Conservation (phyloP, 2,113 vertebrate species). For the Hepsetus odoe region DNA sequence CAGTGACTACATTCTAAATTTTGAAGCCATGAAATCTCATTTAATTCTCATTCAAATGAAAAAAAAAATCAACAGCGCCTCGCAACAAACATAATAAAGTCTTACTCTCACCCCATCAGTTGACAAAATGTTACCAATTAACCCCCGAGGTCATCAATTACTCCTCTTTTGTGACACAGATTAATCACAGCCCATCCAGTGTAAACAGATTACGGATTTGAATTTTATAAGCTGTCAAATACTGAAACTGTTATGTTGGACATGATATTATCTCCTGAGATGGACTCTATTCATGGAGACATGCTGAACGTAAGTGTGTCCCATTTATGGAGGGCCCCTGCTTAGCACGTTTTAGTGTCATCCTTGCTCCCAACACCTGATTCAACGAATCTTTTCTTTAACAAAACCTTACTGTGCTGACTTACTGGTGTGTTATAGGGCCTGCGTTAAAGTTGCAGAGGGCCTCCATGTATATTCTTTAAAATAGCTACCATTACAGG, state of each 20-base stretch:
- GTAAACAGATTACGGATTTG: constrained; percentile 9
- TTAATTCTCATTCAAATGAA: constrained; percentile 13
- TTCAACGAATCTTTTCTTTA: too few relatives aligned
- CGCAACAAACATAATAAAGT: constrained; percentile 27
- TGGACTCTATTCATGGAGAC: constrained; percentile 1
- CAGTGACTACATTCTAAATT: constrained; percentile 4
- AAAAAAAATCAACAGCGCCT: constrained; percentile 17
- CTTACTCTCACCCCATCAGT: constrained; percentile 17
- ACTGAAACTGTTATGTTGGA: not conserved
- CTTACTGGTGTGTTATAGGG: too few relatives aligned
- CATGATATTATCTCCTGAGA: not conserved
- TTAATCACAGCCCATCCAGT: constrained; percentile 17
- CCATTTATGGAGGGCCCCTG: too few relatives aligned
- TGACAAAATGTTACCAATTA: not conserved
- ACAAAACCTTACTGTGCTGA: too few relatives aligned
- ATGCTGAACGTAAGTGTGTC: too few relatives aligned
- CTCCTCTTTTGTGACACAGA: not conserved
- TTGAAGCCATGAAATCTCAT: constrained; percentile 25
- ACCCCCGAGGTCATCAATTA: constrained; percentile 14
- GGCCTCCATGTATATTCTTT: constrained; percentile 28
- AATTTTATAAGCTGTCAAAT: constrained; percentile 31
- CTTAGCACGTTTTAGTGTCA: too few relatives aligned
- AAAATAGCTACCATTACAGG: constrained; percentile 13
- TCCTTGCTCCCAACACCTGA: too few relatives aligned
- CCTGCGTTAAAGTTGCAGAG: too few relatives aligned